Percentiles rank a stretch among this genome's conserved stretches.
Evolutionary conservation across 92 coral and sea anemone species (phyloP).

Genomic region (Virgularia gustaviana): DNA sequence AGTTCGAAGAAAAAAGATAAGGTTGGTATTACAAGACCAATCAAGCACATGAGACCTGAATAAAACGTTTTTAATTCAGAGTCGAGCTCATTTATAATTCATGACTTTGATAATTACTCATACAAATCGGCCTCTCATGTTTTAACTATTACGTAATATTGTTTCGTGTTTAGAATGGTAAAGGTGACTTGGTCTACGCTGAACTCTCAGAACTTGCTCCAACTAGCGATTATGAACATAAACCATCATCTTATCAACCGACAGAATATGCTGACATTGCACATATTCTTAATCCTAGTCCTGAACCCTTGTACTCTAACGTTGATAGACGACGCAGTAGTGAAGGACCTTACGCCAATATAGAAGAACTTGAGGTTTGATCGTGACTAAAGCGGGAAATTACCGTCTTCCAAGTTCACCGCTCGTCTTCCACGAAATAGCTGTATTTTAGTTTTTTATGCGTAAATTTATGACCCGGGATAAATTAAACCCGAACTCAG

Average conservation of each 20-base stretch:
- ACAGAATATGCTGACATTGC: slow-evolving; percentile 33
- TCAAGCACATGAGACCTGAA: too few species aligned
- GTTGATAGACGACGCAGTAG: neutral
- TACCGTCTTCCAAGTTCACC: too few species aligned
- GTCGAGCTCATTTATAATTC: too few species aligned
- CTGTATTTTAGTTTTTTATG: neutral
- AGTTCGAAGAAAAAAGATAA: too few species aligned
- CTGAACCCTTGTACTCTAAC: neutral
- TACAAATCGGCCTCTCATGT: too few species aligned
- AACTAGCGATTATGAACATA: neutral
- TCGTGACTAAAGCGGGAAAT: too few species aligned
- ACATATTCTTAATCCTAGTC: neutral
- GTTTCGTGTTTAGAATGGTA: neutral
- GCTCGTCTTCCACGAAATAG: too few species aligned
- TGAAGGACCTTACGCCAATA: slow-evolving; percentile 2
- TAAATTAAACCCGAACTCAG: too few species aligned
- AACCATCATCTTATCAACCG: neutral
- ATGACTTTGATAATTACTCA: too few species aligned
- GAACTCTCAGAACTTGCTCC: slow-evolving; percentile 27
- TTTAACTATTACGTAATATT: neutral
- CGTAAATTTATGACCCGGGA: too few species aligned
- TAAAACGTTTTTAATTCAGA: too few species aligned
- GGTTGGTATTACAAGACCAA: too few species aligned
- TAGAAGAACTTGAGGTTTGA: neutral
- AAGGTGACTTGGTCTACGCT: slow-evolving; percentile 23